Conservation (phyloP, 2,888 invertebrate species). For the Pachliopta kotzebuea region DNA sequence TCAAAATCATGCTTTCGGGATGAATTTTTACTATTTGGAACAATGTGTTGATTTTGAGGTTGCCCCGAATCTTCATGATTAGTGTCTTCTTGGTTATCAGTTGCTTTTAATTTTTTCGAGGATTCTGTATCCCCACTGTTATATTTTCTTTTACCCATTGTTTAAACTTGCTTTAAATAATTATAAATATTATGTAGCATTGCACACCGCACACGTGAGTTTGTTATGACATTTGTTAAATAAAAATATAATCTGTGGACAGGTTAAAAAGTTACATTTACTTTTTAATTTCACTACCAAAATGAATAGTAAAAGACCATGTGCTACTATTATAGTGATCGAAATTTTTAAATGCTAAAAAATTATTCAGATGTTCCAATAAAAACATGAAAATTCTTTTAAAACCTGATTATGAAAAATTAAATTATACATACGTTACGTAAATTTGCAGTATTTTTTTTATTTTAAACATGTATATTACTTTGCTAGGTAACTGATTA, state of each 20-base stretch:
- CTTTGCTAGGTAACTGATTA: no score
- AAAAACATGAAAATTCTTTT: no score
- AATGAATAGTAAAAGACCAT: background rate
- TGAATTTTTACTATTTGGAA: slow-evolving; percentile 33
- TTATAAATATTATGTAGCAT: background rate
- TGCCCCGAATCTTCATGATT: slow-evolving; percentile 40
- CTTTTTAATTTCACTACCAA: background rate
- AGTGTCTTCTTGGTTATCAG: slow-evolving; percentile 37
- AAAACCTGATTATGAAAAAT: no score
- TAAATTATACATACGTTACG: no score
- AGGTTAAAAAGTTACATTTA: background rate
- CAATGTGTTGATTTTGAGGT: slow-evolving; percentile 49
- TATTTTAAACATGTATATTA: no score
- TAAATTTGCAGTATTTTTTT: no score
- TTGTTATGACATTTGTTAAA: slow-evolving; percentile 42
- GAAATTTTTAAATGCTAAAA: no score
- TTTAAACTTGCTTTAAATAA: slow-evolving; percentile 27
- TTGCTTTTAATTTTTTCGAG: slow-evolving; percentile 48
- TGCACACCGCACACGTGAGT: slow-evolving; percentile 42
- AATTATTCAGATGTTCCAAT: no score
- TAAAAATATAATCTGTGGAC: background rate
- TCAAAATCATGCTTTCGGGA: slow-evolving; percentile 68
- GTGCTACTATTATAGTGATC: background rate
- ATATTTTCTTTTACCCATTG: slow-evolving; percentile 67
- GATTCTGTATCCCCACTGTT: slow-evolving; percentile 42